Percentiles rank a stretch among this genome's conserved stretches.
These are phyloP conservation scores for Homarus americanus DNA, from an alignment of 1,140 invertebrate genomes.

Conservation along the genomic window DNA sequence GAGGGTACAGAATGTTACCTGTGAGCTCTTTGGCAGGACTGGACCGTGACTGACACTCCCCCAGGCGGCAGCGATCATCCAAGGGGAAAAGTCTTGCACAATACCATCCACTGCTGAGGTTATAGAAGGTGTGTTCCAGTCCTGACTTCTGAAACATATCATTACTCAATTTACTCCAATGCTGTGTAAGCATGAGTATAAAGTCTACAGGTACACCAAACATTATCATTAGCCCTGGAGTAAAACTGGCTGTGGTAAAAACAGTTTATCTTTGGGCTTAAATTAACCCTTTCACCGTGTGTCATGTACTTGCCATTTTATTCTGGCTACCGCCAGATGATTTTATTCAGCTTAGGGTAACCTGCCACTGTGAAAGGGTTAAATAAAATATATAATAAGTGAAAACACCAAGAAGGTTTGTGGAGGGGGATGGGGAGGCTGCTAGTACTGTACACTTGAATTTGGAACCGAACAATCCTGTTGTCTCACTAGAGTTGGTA, in stretches of 20 bases:
- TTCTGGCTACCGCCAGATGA: too few relatives aligned
- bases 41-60: conserved; percentile 6
- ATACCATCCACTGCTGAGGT: conserved; percentile 43
- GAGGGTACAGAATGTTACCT: too few relatives aligned
- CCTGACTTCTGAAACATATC: neutral
- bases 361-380: neutral
- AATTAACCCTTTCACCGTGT: too few relatives aligned
- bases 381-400: neutral
- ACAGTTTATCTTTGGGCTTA: neutral
- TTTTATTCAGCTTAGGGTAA: too few relatives aligned
- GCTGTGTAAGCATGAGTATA: neutral
- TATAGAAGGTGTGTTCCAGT: conserved; percentile 1
- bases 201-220: neutral
- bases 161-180: neutral
- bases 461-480: too few relatives aligned
- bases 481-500: too few relatives aligned
- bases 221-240: neutral
- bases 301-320: too few relatives aligned
- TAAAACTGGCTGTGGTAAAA: neutral
- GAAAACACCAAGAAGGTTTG: too few relatives aligned
- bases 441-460: too few relatives aligned
- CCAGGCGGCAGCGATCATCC: conserved; percentile 23
- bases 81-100: conserved; percentile 23
- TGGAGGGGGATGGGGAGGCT: too few relatives aligned
- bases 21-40: conserved; percentile 1